Evolutionary conservation across 2,113 vertebrate species (phyloP).

Genomic region (Vicugna pacos): DNA sequence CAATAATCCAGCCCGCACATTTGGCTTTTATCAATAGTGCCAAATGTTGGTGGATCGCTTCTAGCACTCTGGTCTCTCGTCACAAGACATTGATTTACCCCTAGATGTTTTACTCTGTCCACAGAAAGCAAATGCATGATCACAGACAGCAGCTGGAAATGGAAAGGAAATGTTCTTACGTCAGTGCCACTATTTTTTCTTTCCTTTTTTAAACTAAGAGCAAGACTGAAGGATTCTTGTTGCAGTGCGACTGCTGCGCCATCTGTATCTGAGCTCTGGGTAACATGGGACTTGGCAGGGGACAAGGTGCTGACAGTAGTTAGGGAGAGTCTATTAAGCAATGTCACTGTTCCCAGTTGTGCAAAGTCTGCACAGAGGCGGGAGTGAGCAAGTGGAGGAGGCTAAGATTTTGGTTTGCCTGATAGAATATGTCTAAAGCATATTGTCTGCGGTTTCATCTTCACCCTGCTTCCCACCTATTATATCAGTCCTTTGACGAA

Average conservation of each 20-base stretch:
- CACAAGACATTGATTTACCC: background rate
- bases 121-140: background rate
- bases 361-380: background rate
- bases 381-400: background rate
- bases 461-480: background rate
- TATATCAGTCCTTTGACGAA: background rate
- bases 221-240: background rate
- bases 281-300: constrained; percentile 30
- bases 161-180: background rate
- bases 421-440: background rate
- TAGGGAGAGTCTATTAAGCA: constrained; percentile 7
- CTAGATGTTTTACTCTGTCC: background rate
- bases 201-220: background rate
- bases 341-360: background rate
- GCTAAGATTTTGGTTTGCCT: background rate
- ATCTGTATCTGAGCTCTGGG: constrained; percentile 24
- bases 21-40: constrained; percentile 16
- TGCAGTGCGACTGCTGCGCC: background rate
- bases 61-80: background rate
- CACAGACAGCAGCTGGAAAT: constrained; percentile 25
- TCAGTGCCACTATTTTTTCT: background rate
- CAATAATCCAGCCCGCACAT: background rate
- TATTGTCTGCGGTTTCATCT: background rate
- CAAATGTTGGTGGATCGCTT: background rate
- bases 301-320: background rate